Conservation (phyloP, 2,888 invertebrate species). For the Lamproptera curius region DNA sequence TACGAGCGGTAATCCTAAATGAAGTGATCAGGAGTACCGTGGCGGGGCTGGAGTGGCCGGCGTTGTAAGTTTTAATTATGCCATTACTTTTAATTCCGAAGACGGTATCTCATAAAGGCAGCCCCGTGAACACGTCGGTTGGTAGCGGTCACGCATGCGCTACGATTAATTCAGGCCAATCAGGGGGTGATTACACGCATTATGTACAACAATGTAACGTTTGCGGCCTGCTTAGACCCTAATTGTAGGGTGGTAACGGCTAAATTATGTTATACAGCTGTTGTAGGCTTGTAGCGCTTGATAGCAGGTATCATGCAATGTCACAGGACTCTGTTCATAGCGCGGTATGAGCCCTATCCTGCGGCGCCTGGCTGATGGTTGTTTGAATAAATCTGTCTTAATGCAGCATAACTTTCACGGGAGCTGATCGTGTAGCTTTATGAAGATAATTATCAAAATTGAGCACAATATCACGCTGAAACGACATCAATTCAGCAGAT, state of each 20-base stretch:
- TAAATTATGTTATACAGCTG: slow-evolving; percentile 26
- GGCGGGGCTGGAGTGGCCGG: slow-evolving; percentile 43
- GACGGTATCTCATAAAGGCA: slow-evolving; percentile 63
- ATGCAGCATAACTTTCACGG: slow-evolving; percentile 29
- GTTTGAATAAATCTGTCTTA: slow-evolving; percentile 40
- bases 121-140: slow-evolving; percentile 49
- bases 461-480: too few species aligned
- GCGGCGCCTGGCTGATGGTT: slow-evolving; percentile 26
- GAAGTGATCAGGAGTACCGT: slow-evolving; percentile 7
- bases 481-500: too few species aligned
- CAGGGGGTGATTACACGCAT: slow-evolving; percentile 75
- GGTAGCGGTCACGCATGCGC: slow-evolving; percentile 73
- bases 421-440: background rate
- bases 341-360: slow-evolving; percentile 37
- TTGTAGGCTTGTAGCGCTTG: slow-evolving; percentile 22
- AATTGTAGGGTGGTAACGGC: slow-evolving; percentile 32
- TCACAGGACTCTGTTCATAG: slow-evolving; percentile 38
- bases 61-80: slow-evolving; percentile 67
- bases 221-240: slow-evolving; percentile 34
- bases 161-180: slow-evolving; percentile 76
- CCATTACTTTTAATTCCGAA: slow-evolving; percentile 70
- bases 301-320: slow-evolving; percentile 67
- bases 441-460: too few species aligned
- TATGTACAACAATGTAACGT: slow-evolving; percentile 51
- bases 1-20: background rate